Percentiles rank a stretch among this genome's conserved stretches.
Evolutionary conservation across 2,888 invertebrate genomes (phyloP).

Genomic region (Amiota communis): DNA sequence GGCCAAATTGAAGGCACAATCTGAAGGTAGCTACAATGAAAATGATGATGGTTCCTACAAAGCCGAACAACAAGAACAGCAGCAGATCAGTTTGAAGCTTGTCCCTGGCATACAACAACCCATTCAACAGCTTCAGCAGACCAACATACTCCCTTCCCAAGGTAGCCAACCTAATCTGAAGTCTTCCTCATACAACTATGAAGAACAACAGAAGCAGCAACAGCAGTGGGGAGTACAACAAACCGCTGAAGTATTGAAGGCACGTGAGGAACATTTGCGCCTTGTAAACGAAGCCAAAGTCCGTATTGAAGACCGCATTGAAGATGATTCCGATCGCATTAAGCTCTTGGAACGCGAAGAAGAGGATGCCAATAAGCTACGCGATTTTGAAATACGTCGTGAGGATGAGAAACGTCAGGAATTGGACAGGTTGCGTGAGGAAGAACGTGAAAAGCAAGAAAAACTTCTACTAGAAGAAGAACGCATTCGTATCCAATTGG

Average conservation of each 20-base stretch:
- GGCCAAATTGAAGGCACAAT: constrained; percentile 40
- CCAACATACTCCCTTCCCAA: constrained; percentile 18
- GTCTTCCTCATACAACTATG: background rate
- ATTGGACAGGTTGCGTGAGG: constrained; percentile 54
- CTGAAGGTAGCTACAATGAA: background rate
- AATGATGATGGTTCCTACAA: constrained; percentile 18
- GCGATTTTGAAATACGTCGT: constrained; percentile 53
- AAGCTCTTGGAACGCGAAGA: constrained; percentile 41
- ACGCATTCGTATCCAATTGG: constrained; percentile 28
- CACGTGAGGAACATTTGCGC: constrained; percentile 41
- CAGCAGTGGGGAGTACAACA: constrained; percentile 36
- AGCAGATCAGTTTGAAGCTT: background rate
- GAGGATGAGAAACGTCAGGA: constrained; percentile 54
- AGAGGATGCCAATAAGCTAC: constrained; percentile 40
- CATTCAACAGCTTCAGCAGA: background rate
- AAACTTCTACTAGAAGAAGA: constrained; percentile 39
- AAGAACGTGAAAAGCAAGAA: constrained; percentile 52
- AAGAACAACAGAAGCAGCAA: background rate
- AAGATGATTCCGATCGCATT: constrained; percentile 15
- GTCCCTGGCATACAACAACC: constrained; percentile 4
- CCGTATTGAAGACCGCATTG: constrained; percentile 38
- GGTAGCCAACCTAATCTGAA: constrained; percentile 42
- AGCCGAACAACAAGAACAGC: background rate
- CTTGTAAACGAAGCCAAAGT: constrained; percentile 45
- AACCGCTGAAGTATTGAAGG: constrained; percentile 23